Conservation (phyloP, 2,797 vertebrate species). For the Manis crassicaudata region DNA sequence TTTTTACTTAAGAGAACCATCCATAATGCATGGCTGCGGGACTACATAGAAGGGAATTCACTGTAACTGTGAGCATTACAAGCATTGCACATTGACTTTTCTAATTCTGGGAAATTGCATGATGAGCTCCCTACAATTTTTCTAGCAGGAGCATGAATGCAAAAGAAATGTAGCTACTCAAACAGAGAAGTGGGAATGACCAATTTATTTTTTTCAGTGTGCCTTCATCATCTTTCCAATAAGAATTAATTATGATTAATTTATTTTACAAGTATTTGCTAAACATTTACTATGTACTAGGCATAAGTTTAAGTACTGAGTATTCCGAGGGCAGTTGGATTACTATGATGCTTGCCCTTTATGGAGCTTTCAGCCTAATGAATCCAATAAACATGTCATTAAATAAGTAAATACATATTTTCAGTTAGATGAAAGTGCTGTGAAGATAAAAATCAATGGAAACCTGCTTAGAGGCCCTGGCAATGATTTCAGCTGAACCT, state of each 20-base stretch:
- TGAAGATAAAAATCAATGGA: not conserved
- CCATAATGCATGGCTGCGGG: conserved; percentile 57
- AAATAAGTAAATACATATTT: conserved; percentile 28
- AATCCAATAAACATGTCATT: not conserved
- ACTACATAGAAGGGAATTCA: conserved; percentile 49
- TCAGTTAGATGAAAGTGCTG: not conserved
- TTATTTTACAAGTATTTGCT: not conserved
- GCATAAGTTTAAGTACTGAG: not conserved
- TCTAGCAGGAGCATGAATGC: conserved; percentile 14
- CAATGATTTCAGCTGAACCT: not conserved
- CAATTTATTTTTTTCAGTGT: not conserved
- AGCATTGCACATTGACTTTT: conserved; percentile 36
- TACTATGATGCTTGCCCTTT: not conserved
- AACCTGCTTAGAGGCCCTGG: not conserved
- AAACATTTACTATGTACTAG: not conserved
- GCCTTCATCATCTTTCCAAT: not conserved
- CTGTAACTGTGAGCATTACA: conserved; percentile 43
- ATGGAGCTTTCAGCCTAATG: not conserved
- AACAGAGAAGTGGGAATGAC: not conserved
- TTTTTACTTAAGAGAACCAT: conserved; percentile 68
- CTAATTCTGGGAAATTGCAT: conserved; percentile 33
- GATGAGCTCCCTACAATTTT: conserved; percentile 59
- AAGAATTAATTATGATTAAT: conserved; percentile 19
- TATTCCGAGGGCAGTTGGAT: not conserved
- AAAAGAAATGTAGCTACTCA: conserved; percentile 41